Evolutionary conservation across 1,140 invertebrate genomes (phyloP), one percentile per base, ranked within the genome.

Genomic region (Drosophila miranda): DNA sequence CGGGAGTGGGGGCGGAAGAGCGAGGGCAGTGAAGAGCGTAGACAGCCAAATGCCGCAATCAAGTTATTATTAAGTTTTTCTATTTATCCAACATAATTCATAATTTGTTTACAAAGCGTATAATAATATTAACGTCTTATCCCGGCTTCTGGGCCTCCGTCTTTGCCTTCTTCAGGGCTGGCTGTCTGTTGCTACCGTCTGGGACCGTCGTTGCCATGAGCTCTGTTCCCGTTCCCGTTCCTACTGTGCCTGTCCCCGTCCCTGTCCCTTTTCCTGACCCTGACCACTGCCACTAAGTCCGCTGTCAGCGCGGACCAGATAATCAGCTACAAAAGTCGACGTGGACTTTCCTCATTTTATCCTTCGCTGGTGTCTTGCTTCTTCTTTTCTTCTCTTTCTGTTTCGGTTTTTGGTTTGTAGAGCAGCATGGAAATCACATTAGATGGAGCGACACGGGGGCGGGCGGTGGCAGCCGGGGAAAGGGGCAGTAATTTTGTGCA

Each of bases 11-110:
- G 46, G 48, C 44, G 43, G 23, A 5, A 3, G 49, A 23, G 28
- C 16, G 26, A 41, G 41, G 9, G 7, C 9, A 26, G 30, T 14
- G 23, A 23, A 28, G 46, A 44, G 28, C 19, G 44, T 26, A 42
- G 63, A 55, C 23, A 61, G 52, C 50, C 78, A 82, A 87, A 87
- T 87, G 78, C 83, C 82, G 83, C 83, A 87, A 87, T 87, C 82
- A 87, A 87, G 82, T 87, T 88, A 87, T 87, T 87, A 87, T 87
- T 82, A 87, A 87, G 82, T 87, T 87, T 87, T 87, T 87, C 82
- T 87, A 87, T 87, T 87, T 88, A 88, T 88, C 83, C 82, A 87
- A 67, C 82, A 88, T 87, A 82, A 87, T 87, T 87, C 82, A 87
- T 87, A 87, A 87, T 88, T 87, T 87, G 82, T 87, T 87, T 87